Evolutionary conservation across 92 coral and sea anemone genomes (phyloP).

Genomic region (Phenganax marumi): DNA sequence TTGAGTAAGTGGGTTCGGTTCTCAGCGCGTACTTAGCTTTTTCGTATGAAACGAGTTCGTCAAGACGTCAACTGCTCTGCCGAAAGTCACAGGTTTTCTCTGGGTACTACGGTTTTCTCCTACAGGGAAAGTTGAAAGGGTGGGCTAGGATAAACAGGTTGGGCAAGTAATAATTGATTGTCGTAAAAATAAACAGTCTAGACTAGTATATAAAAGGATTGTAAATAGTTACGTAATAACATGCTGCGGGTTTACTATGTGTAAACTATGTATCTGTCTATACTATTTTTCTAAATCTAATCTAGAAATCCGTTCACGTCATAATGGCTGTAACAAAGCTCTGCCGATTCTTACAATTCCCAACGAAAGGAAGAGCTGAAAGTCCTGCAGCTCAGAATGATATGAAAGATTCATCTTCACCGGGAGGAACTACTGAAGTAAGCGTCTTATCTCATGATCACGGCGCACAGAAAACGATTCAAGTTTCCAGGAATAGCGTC

Average conservation of each 20-base stretch:
- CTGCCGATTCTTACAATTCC: slow-evolving; percentile 15
- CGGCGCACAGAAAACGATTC: neutral
- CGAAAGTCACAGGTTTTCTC: too few species aligned
- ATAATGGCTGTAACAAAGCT: slow-evolving; percentile 31
- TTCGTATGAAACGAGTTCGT: too few species aligned
- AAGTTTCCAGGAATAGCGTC: too few species aligned
- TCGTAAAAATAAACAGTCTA: too few species aligned
- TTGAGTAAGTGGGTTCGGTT: too few species aligned
- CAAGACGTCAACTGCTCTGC: too few species aligned
- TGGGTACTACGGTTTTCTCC: too few species aligned
- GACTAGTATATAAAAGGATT: too few species aligned
- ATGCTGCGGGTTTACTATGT: neutral
- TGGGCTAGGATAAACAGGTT: too few species aligned
- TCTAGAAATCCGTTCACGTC: slow-evolving; percentile 35
- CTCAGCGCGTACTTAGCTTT: too few species aligned
- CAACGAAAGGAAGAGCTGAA: neutral
- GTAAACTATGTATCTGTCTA: neutral
- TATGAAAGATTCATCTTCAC: neutral
- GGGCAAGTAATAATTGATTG: too few species aligned
- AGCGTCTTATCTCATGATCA: neutral
- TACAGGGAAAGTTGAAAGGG: too few species aligned
- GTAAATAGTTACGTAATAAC: neutral
- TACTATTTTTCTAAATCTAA: neutral
- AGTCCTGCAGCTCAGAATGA: neutral
- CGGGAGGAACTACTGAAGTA: neutral